Evolutionary conservation across 2,888 invertebrate genomes (phyloP).

Genomic region (Artemia sinica): DNA sequence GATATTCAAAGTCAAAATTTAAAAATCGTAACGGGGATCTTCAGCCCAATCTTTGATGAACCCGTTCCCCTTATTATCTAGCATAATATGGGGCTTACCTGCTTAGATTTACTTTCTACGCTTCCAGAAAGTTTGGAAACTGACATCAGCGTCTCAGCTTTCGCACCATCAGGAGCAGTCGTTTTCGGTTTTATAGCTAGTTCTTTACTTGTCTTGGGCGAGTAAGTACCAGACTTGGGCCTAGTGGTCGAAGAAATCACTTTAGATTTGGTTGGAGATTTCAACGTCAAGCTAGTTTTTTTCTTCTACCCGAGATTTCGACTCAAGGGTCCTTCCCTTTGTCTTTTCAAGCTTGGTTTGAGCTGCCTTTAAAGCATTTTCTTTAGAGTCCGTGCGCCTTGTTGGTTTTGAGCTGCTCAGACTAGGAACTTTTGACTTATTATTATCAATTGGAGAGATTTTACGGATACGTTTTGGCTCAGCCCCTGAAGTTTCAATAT

Average conservation of each 20-base stretch:
- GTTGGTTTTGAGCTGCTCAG: slow-evolving; percentile 6
- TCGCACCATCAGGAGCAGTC: too few relatives aligned
- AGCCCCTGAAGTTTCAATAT: not conserved
- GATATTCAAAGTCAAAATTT: too few relatives aligned
- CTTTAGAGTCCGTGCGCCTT: not conserved
- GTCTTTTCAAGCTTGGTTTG: not conserved
- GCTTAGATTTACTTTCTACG: too few relatives aligned
- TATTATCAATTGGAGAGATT: not conserved
- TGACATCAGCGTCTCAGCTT: too few relatives aligned
- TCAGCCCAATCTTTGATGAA: too few relatives aligned
- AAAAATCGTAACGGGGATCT: too few relatives aligned
- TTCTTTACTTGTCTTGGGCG: not conserved
- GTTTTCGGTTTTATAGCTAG: not conserved
- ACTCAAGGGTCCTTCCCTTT: not conserved
- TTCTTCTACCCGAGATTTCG: not conserved
- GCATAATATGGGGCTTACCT: not conserved
- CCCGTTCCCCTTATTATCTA: too few relatives aligned
- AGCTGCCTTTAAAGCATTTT: not conserved
- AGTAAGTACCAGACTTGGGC: not conserved
- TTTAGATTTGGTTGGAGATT: slow-evolving; percentile 16
- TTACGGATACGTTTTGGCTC: slow-evolving; percentile 5
- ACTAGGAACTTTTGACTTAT: not conserved
- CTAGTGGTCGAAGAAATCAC: slow-evolving; percentile 6
- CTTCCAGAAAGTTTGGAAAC: too few relatives aligned
- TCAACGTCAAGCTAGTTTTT: not conserved